Evolutionary conservation across 2,888 invertebrate species (phyloP), one percentile per base, ranked within the genome.

Genomic region (Meteorus colon): DNA sequence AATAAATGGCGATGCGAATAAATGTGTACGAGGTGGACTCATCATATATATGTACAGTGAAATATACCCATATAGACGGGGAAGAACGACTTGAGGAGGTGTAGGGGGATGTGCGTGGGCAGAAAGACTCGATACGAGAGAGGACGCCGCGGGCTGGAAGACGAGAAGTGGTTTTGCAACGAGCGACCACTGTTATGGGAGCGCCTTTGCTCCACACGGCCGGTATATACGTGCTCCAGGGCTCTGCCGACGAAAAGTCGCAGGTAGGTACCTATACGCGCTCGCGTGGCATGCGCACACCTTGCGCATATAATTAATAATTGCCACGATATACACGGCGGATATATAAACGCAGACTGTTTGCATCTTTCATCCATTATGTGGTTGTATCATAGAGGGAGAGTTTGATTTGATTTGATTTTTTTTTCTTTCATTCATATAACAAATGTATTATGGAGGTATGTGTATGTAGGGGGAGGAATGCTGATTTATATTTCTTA

Each of bases 131-230:
- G 73, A 76, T 73, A 48, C 66, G 55, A 55, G 76, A 72, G 45
- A 60, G 73, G 65, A 73, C n/a, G 71, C 76, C 68, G 71, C 37
- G 67, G 86, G 85, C 83, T 84, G 82, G 82, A 83, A 87, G 84
- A 86, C 84, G 84, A 83, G 84, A 85, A 84, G 86, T 83, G 84
- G 83, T 83, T 83, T 81, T 79, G 81, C 84, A 84, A 82, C 82
- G 80, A 83, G 80, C 82, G 80, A 81, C 81, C 82, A 82, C 82
- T 82, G 82, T 82, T 82, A 75, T 83, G 79, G 82, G 78, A 83
- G 82, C 81, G 79, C 78, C 74, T 73, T 51, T 19, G 19, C 29
- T 48, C 69, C 14, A 34, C 41, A 72, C 76, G 76, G 70, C 76
- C 76, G 62, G 73, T 74, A 70, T 73, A 68, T 72, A 59, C 69